Base-by-base conservation (phyloP, 1,140 invertebrate species). In the Aphidius ervi region DNA sequence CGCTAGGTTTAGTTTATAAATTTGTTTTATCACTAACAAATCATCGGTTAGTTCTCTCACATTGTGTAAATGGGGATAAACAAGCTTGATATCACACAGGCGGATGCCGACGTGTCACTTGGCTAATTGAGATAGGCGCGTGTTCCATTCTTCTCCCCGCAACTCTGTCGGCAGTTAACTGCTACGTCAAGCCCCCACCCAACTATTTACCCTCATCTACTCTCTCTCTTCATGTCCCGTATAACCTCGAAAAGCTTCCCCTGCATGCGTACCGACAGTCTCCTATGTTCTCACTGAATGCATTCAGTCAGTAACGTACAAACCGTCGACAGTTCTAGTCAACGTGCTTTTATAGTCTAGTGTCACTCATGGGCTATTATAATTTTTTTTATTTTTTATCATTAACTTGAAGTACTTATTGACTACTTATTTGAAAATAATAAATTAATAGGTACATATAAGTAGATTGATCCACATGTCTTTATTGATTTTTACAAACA, bases 261-360 rank as follows among this genome's bases (percentile, higher is more conserved):
- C 77, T 76, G 74, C 74, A 73, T 80, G 76, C 77, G 75, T 78
- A 68, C 63, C 69, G 65, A 63, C 66, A 67, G 63, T 72, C 74
- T 72, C 71, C 76, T 76, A 77, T 77, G 72, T 69, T 75, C 72
- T 71, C 69, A 66, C 67, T 67, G 64, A 70, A 78, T 75, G 76
- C 76, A 77, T 74, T 73, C 71, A 65, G 74, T 79, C 76, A 80
- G 78, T 80, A 77, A 76, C 77, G 72, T 75, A 71, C 71, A 69
- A 68, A 68, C 73, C 75, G 76, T 75, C 74, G 74, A 71, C 73
- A 75, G 69, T 68, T 65, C 66, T 75, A 66, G 68, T 66, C 59
- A 37, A 10, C 50, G 52, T 57, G 62, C 48, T 16, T 16, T n/a
- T 61, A 42, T 54, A 37, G 50, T 50, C 55, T 45, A 56, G 56